phyloP scores from a whole-genome alignment of 1,140 invertebrate species.

The Trinorchestia longiramus region DNA sequence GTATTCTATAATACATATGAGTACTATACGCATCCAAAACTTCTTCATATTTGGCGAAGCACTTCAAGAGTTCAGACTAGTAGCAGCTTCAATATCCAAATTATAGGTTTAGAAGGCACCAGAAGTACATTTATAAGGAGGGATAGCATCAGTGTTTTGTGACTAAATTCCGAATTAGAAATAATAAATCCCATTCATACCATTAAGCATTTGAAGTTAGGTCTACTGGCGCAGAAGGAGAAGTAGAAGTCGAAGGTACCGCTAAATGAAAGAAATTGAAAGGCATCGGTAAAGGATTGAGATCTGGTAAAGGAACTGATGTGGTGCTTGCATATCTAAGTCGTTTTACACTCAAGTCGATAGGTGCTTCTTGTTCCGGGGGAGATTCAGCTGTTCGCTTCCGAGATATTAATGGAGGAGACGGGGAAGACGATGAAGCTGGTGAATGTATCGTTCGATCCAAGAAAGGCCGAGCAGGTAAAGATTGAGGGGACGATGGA shows the following conservation, averaged over 20 bases:
- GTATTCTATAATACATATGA: neutral
- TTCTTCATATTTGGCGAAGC: neutral
- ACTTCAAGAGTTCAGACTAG: conserved; percentile 1
- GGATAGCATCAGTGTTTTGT: neutral
- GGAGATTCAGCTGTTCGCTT: conserved; percentile 64
- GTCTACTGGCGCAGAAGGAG: conserved; percentile 59
- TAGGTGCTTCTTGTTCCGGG: conserved; percentile 65
- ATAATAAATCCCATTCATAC: neutral
- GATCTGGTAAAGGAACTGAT: conserved; percentile 46
- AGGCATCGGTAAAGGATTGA: conserved; percentile 60
- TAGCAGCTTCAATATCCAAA: neutral
- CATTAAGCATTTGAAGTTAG: conserved; percentile 64
- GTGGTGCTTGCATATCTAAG: conserved; percentile 58
- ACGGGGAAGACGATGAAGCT: conserved; percentile 47
- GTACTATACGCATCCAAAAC: neutral
- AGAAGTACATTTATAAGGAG: neutral
- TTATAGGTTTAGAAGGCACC: neutral
- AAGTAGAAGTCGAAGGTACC: conserved; percentile 44
- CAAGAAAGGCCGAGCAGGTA: conserved; percentile 51
- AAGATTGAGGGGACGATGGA: conserved; percentile 48
- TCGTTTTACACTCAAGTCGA: conserved; percentile 65
- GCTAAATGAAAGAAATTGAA: conserved; percentile 55
- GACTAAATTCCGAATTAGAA: neutral
- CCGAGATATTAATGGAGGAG: conserved; percentile 55
- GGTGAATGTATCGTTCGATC: conserved; percentile 31